Conservation (phyloP, 2,113 vertebrate species). For the Eulemur macaco region DNA sequence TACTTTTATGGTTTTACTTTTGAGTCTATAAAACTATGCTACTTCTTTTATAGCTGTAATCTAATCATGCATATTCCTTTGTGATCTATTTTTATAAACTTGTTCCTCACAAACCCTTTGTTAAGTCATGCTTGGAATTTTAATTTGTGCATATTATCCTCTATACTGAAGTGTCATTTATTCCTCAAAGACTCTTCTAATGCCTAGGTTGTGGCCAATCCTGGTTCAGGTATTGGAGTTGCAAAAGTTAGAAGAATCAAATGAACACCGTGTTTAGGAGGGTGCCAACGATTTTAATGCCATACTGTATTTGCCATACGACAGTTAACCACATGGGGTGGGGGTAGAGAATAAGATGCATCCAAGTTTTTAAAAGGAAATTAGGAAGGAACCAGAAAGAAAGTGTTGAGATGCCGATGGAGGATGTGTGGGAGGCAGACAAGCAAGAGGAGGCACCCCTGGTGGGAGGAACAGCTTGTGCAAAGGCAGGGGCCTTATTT, state of each 20-base stretch:
- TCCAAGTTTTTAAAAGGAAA: background rate
- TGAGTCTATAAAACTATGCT: background rate
- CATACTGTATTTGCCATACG: background rate
- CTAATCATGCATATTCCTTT: background rate
- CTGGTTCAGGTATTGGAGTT: background rate
- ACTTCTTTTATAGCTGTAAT: background rate
- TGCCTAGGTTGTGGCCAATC: background rate
- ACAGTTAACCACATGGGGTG: background rate
- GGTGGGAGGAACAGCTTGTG: background rate
- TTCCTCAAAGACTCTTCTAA: background rate
- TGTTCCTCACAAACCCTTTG: background rate
- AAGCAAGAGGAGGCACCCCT: no score
- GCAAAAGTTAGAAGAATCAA: background rate
- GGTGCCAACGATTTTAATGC: background rate
- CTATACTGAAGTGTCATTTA: background rate
- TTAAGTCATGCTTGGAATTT: background rate
- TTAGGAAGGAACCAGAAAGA: background rate
- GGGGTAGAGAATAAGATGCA: background rate
- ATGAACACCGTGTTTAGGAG: background rate
- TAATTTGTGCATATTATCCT: background rate
- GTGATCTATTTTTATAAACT: background rate
- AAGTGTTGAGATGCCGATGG: background rate
- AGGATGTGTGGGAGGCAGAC: background rate
- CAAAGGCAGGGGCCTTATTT: background rate
- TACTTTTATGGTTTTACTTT: slow-evolving; percentile 2